These are phyloP conservation scores for Luperina testacea DNA, from an alignment of 2,888 invertebrate genomes.

Conservation along the genomic window DNA sequence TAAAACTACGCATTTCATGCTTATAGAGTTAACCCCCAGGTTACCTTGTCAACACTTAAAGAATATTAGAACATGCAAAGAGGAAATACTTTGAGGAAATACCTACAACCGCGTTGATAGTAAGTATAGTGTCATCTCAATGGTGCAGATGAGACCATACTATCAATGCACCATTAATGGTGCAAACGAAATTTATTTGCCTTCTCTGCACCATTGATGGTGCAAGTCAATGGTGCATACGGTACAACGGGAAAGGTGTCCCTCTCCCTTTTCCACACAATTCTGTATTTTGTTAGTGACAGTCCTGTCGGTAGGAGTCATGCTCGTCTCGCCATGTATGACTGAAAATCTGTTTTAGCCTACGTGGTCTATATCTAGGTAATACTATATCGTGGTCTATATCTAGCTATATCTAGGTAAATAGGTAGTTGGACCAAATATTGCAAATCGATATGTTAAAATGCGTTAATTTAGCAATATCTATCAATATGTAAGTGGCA, in stretches of 20 bases:
- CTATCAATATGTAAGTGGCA: conserved; percentile 62
- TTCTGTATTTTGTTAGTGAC: not conserved
- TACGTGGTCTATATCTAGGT: too few species aligned
- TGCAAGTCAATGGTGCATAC: too few species aligned
- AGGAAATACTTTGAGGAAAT: too few species aligned
- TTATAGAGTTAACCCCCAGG: not conserved
- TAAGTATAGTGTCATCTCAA: too few species aligned
- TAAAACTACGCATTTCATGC: not conserved
- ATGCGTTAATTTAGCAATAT: conserved; percentile 61
- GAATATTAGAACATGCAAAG: too few species aligned
- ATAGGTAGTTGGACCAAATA: conserved; percentile 10
- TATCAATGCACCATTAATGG: too few species aligned
- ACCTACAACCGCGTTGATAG: too few species aligned
- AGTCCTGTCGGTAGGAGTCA: not conserved
- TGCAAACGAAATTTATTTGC: too few species aligned
- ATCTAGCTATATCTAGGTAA: not conserved
- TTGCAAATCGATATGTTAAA: conserved; percentile 34
- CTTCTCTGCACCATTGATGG: too few species aligned
- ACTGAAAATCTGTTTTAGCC: not conserved
- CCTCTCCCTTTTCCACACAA: not conserved
- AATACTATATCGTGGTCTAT: too few species aligned
- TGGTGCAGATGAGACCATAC: too few species aligned
- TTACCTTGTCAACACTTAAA: too few species aligned
- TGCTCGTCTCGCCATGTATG: not conserved
- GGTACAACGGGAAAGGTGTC: not conserved